Conservation (phyloP, 1,140 invertebrate species). For the Charaxes varanes region DNA sequence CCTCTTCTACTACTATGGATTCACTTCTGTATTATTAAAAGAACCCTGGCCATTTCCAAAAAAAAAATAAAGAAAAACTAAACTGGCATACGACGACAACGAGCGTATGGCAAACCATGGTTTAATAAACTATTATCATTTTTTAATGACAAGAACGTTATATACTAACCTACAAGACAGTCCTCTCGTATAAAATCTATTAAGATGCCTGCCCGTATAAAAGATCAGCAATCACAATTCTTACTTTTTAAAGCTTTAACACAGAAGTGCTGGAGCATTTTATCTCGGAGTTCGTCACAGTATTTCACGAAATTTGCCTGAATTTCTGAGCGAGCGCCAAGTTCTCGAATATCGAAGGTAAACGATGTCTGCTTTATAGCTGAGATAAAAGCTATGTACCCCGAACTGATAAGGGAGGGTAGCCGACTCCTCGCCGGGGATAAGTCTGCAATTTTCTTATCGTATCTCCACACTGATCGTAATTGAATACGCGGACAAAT, state of each 20-base stretch:
- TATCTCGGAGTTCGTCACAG: conserved; percentile 10
- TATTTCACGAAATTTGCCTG: conserved; percentile 12
- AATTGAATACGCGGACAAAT: neutral
- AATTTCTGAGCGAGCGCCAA: conserved; percentile 17
- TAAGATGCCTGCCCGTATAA: no score
- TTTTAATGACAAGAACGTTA: no score
- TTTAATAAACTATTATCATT: no score
- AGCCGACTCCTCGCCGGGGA: conserved; percentile 3
- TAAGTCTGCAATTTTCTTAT: neutral
- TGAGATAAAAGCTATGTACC: conserved; percentile 10
- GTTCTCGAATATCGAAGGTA: conserved; percentile 11
- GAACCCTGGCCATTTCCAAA: no score
- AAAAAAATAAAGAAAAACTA: no score
- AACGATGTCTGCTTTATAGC: conserved; percentile 14
- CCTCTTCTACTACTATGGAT: no score
- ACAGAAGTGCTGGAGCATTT: conserved; percentile 3
- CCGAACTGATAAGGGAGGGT: conserved; percentile 9
- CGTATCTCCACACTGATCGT: neutral
- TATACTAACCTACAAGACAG: no score
- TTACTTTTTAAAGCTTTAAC: neutral
- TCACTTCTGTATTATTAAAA: no score
- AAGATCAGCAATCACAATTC: neutral
- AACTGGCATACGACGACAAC: no score
- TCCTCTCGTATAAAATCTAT: no score
- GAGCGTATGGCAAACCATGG: no score